Conservation (phyloP, 2,888 invertebrate species). For the Eupithecia centaureata region DNA sequence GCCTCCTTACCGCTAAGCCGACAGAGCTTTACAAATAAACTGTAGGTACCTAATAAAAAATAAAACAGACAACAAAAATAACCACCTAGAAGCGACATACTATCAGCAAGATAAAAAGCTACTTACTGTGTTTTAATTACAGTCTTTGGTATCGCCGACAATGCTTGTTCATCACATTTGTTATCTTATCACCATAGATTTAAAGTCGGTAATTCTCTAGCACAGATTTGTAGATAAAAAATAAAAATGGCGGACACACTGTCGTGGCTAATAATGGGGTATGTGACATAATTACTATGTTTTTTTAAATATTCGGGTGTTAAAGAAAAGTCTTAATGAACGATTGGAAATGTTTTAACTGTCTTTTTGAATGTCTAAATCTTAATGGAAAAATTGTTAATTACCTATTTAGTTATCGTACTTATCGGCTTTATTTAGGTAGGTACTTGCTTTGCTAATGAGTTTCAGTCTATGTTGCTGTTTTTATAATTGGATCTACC, state of each 20-base stretch:
- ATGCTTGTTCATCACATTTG: conserved; percentile 38
- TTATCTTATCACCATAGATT: conserved; percentile 42
- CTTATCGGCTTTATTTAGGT: too few relatives aligned
- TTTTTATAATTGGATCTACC: too few relatives aligned
- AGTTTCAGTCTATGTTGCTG: background rate
- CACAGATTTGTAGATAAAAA: conserved; percentile 59
- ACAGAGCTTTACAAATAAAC: conserved; percentile 9
- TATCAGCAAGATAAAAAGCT: conserved; percentile 61
- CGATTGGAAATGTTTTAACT: conserved; percentile 29
- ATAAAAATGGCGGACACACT: conserved; percentile 52
- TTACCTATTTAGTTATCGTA: background rate
- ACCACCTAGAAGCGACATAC: conserved; percentile 54
- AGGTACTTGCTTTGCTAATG: too few relatives aligned
- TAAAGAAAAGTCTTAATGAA: conserved; percentile 46
- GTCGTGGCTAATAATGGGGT: conserved; percentile 60
- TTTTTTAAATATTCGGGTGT: conserved; percentile 49
- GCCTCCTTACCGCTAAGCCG: background rate
- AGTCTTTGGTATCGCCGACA: conserved; percentile 50
- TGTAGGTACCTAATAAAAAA: conserved; percentile 5
- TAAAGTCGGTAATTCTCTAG: conserved; percentile 53
- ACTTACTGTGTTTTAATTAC: conserved; percentile 61
- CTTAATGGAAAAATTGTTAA: background rate
- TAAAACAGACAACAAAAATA: conserved; percentile 51
- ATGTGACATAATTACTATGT: conserved; percentile 68
- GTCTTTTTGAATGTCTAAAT: conserved; percentile 20